These are phyloP conservation scores for Schizotus pectinicornis DNA, from an alignment of 2,888 invertebrate species.

Conservation along the genomic window DNA sequence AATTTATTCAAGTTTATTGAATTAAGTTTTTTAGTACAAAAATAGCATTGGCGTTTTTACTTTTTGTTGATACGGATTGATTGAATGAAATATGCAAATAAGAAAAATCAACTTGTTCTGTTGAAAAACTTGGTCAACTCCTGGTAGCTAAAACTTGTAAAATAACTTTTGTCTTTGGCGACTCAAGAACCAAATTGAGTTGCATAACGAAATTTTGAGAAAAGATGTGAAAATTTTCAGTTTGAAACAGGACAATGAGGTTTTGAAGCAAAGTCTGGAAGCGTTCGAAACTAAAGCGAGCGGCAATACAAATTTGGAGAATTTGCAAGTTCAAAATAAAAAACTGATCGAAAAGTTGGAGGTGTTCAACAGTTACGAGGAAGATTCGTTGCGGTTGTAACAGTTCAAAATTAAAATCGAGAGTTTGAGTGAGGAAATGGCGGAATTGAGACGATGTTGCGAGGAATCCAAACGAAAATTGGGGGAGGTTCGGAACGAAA, in stretches of 20 bases:
- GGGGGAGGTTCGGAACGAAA: conserved; percentile 57
- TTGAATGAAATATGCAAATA: too few relatives aligned
- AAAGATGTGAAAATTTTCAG: conserved; percentile 53
- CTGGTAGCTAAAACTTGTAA: too few relatives aligned
- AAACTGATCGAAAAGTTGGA: conserved; percentile 56
- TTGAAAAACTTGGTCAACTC: too few relatives aligned
- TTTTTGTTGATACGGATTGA: too few relatives aligned
- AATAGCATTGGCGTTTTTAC: too few relatives aligned
- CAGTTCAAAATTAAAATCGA: conserved; percentile 48
- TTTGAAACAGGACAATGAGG: conserved; percentile 50
- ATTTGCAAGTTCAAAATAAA: conserved; percentile 53
- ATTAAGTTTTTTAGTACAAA: too few relatives aligned
- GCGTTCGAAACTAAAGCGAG: conserved; percentile 35
- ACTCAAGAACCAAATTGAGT: too few relatives aligned
- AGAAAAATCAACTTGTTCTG: too few relatives aligned
- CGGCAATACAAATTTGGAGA: conserved; percentile 46
- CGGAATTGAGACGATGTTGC: conserved; percentile 30
- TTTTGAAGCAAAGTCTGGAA: conserved; percentile 44
- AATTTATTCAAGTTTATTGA: too few relatives aligned
- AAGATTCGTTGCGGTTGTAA: conserved; percentile 51
- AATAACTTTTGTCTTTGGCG: too few relatives aligned
- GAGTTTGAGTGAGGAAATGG: conserved; percentile 35
- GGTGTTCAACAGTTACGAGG: conserved; percentile 48
- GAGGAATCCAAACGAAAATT: conserved; percentile 17
- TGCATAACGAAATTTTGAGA: conserved; percentile 55